phyloP scores from a whole-genome alignment of 2,888 invertebrate species.

The Heliconius cydno region DNA sequence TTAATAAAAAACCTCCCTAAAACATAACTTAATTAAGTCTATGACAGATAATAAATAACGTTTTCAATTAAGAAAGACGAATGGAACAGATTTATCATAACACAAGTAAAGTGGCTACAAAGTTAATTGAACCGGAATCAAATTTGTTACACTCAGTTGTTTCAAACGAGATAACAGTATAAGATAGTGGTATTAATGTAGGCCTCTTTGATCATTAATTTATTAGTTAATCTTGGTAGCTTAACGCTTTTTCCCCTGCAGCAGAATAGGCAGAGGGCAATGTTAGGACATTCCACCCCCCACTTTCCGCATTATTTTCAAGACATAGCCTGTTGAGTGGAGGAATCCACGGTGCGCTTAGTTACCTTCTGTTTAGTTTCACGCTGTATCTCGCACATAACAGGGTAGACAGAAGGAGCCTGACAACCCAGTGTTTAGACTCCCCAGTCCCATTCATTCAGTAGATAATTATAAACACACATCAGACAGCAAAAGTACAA shows the following conservation, averaged over 20 bases:
- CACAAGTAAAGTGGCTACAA: slow-evolving; percentile 42
- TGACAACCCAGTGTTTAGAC: neutral
- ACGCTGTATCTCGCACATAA: neutral
- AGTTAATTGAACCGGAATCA: slow-evolving; percentile 69
- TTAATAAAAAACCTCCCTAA: neutral
- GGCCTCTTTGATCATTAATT: slow-evolving; percentile 5
- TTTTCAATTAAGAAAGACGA: slow-evolving; percentile 39
- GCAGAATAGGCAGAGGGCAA: too few relatives aligned
- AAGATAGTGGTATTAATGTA: slow-evolving; percentile 23
- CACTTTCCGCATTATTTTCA: too few relatives aligned
- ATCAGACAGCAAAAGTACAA: too few relatives aligned
- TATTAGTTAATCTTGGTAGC: neutral
- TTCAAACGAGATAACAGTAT: slow-evolving; percentile 28
- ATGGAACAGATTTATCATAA: slow-evolving; percentile 38
- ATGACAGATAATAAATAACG: slow-evolving; percentile 29
- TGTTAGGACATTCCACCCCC: too few relatives aligned
- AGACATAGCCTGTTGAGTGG: neutral
- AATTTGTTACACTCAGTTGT: slow-evolving; percentile 61
- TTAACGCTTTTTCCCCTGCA: neutral
- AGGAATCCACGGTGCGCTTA: neutral
- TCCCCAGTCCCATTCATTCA: neutral
- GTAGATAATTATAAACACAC: too few relatives aligned
- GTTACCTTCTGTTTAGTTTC: neutral
- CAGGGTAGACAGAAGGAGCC: neutral
- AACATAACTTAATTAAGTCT: slow-evolving; percentile 6